Evolutionary conservation across 2,888 invertebrate species (phyloP).

Genomic region (Oxycera nigricornis): DNA sequence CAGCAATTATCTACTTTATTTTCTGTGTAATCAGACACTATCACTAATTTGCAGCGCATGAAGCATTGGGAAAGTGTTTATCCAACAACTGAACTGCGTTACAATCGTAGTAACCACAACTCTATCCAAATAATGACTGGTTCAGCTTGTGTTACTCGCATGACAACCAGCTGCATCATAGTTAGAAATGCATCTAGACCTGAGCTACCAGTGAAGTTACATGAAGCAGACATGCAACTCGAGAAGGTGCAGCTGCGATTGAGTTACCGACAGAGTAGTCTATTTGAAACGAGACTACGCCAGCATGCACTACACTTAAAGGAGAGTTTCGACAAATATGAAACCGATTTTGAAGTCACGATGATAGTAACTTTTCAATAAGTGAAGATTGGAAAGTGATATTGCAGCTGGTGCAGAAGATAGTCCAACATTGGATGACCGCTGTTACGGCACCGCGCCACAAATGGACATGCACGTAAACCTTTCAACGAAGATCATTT

Average conservation of each 20-base stretch:
- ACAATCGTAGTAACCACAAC: too few species aligned
- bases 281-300: background rate
- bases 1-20: too few species aligned
- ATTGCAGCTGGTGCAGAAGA: background rate
- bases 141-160: background rate
- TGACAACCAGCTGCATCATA: background rate
- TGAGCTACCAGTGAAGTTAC: background rate
- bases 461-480: background rate
- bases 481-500: background rate
- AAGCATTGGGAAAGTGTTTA: too few species aligned
- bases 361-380: slow-evolving; percentile 21
- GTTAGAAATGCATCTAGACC: slow-evolving; percentile 1
- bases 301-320: background rate
- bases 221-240: slow-evolving; percentile 3
- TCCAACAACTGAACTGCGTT: too few species aligned
- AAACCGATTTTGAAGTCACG: slow-evolving; percentile 25
- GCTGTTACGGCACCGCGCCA: too few species aligned
- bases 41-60: too few species aligned
- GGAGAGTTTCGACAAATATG: slow-evolving; percentile 10
- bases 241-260: slow-evolving; percentile 17
- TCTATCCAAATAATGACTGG: background rate
- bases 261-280: background rate
- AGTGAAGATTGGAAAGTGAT: slow-evolving; percentile 14
- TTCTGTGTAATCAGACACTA: too few species aligned
- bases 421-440: background rate